Evolutionary conservation across 2,113 vertebrate species (phyloP).

Genomic region (Alethe castanea): DNA sequence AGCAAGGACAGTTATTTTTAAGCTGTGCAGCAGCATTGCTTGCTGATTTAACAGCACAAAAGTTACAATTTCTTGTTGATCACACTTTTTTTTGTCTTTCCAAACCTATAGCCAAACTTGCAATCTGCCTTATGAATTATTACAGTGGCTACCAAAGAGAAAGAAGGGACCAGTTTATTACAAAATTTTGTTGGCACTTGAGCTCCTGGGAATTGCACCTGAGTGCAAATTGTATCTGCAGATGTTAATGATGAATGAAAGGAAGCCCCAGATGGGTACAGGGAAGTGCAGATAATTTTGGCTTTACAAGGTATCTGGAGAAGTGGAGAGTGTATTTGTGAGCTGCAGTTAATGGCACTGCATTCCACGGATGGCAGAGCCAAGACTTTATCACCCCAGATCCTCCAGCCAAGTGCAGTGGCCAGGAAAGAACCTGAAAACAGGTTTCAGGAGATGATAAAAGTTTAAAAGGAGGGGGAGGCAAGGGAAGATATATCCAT

Average conservation of each 20-base stretch:
- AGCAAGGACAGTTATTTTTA: slow-evolving; percentile 50
- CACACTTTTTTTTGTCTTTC: background rate
- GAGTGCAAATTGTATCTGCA: background rate
- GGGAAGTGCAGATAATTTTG: background rate
- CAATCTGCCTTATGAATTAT: background rate
- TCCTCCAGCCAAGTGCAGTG: background rate
- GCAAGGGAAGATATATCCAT: background rate
- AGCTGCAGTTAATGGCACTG: background rate
- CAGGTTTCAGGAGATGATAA: background rate
- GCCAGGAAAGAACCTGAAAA: background rate
- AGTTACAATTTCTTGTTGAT: background rate
- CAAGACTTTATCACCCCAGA: background rate
- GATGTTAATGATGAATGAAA: background rate
- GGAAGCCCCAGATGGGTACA: background rate
- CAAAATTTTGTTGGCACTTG: background rate
- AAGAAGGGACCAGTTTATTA: background rate
- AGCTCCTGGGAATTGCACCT: background rate
- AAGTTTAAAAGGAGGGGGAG: background rate
- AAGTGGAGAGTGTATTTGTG: background rate
- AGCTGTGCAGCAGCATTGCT: background rate
- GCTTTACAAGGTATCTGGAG: background rate
- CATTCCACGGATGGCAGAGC: background rate
- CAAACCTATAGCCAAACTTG: background rate
- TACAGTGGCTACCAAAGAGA: background rate
- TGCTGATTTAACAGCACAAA: background rate